A percentile compares a stretch with the other conserved stretches of the same genome.
These are phyloP conservation scores for Allobates femoralis DNA, from an alignment of 2,797 vertebrate species.

Conservation along the genomic window DNA sequence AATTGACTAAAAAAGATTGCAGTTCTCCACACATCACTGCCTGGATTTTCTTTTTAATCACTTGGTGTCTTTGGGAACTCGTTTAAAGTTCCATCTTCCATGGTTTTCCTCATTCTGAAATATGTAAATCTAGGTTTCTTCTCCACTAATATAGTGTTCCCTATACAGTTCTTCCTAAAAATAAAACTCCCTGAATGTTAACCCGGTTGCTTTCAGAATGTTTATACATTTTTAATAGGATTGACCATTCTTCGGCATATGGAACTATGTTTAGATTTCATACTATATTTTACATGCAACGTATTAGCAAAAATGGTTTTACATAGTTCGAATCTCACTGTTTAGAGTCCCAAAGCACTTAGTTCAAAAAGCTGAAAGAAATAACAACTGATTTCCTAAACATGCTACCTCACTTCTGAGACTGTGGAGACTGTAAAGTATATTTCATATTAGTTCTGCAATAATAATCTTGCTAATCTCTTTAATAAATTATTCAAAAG, in stretches of 20 bases:
- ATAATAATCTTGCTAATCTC: conserved; percentile 61
- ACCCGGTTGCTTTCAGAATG: not conserved
- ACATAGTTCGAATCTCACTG: conserved; percentile 29
- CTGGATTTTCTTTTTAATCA: too few species aligned
- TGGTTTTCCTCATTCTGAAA: too few species aligned
- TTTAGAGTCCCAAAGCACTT: conserved; percentile 60
- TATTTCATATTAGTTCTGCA: conserved; percentile 60
- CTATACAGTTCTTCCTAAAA: not conserved
- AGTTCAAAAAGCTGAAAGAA: conserved; percentile 61
- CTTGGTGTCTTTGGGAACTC: too few species aligned
- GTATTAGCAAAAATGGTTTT: conserved; percentile 47
- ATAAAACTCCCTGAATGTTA: not conserved
- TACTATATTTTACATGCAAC: conserved; percentile 34
- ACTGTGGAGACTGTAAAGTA: conserved; percentile 50
- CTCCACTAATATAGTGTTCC: not conserved
- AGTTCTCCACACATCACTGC: too few species aligned
- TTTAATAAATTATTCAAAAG: conserved; percentile 57
- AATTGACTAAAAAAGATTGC: too few species aligned
- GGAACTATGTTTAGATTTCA: not conserved
- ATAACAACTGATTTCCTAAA: conserved; percentile 58
- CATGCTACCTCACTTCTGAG: conserved; percentile 49
- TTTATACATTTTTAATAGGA: conserved; percentile 44
- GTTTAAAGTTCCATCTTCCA: too few species aligned
- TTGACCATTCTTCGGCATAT: conserved; percentile 21
- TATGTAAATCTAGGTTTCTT: not conserved